These are phyloP conservation scores for Hippasteria phrygiana DNA, from an alignment of 53 echinoderm and acorn worm species.

Conservation along the genomic window DNA sequence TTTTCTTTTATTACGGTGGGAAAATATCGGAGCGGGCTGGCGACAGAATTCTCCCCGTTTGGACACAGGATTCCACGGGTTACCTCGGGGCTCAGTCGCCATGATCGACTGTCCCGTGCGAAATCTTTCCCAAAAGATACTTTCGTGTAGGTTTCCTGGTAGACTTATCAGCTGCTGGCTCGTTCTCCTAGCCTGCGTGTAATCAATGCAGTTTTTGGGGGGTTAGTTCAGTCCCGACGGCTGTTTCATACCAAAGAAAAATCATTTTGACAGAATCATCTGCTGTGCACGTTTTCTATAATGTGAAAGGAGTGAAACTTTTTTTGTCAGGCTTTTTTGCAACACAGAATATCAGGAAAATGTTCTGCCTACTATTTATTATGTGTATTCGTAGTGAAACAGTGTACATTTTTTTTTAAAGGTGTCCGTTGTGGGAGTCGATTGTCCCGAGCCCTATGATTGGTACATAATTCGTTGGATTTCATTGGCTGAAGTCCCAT, in stretches of 20 bases:
- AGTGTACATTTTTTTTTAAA: too few species aligned
- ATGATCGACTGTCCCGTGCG: slow-evolving; percentile 58
- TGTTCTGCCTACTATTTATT: too few species aligned
- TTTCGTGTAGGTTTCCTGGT: slow-evolving; percentile 52
- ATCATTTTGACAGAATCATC: too few species aligned
- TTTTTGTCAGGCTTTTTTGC: too few species aligned
- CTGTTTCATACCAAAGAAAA: slow-evolving; percentile 12
- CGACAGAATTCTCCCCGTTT: slow-evolving; percentile 59
- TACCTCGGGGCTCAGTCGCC: slow-evolving; percentile 43
- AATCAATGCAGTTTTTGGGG: slow-evolving; percentile 46
- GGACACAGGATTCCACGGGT: slow-evolving; percentile 45
- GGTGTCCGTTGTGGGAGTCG: too few species aligned
- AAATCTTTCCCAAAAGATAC: slow-evolving; percentile 55
- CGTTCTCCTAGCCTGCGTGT: slow-evolving; percentile 16
- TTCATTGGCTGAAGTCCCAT: too few species aligned
- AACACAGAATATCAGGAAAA: too few species aligned
- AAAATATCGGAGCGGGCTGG: slow-evolving; percentile 22
- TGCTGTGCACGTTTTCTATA: too few species aligned
- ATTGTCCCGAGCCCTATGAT: too few species aligned
- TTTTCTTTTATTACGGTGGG: background rate
- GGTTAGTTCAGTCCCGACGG: background rate
- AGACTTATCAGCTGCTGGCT: slow-evolving; percentile 55
- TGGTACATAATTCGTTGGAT: too few species aligned
- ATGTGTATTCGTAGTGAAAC: too few species aligned
- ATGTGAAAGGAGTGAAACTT: too few species aligned